phyloP scores from a whole-genome alignment of 2,113 vertebrate genomes.

The Alligator sinensis region DNA sequence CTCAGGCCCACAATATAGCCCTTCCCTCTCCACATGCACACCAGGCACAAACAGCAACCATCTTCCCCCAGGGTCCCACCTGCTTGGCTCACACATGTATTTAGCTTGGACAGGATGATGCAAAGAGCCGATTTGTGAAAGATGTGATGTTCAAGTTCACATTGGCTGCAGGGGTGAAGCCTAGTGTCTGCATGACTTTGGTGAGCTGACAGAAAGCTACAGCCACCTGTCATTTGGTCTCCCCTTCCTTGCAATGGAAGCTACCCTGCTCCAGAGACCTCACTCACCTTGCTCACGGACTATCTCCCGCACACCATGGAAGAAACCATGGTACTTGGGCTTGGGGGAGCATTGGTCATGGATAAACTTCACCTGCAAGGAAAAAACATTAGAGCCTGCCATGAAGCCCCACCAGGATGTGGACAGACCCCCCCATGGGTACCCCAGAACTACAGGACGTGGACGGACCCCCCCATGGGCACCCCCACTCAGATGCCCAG shows the following conservation, averaged over 20 bases:
- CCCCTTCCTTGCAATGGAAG: fast-evolving
- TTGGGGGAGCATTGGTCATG: conserved; percentile 93
- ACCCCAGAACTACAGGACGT: not conserved
- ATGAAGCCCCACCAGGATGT: not conserved
- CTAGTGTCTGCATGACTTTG: no score
- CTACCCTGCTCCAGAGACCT: not conserved
- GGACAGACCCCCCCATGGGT: no score
- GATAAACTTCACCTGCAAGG: conserved; percentile 93
- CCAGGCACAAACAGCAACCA: not conserved
- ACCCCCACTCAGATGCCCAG: not conserved
- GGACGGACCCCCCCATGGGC: not conserved
- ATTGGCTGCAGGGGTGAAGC: not conserved
- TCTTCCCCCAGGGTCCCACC: not conserved
- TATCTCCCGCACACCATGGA: conserved; percentile 92
- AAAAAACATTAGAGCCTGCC: not conserved
- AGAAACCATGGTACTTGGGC: conserved; percentile 93
- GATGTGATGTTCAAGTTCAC: not conserved
- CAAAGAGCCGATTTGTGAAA: no score
- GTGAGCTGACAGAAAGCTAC: fast-evolving
- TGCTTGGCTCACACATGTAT: not conserved
- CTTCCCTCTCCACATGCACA: not conserved
- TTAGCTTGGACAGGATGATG: not conserved
- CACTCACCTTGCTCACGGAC: conserved; percentile 86
- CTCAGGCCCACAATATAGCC: no score
- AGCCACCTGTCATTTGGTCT: not conserved